Evolutionary conservation across 2,888 invertebrate genomes (phyloP).

Genomic region (Acrobasis consociella): DNA sequence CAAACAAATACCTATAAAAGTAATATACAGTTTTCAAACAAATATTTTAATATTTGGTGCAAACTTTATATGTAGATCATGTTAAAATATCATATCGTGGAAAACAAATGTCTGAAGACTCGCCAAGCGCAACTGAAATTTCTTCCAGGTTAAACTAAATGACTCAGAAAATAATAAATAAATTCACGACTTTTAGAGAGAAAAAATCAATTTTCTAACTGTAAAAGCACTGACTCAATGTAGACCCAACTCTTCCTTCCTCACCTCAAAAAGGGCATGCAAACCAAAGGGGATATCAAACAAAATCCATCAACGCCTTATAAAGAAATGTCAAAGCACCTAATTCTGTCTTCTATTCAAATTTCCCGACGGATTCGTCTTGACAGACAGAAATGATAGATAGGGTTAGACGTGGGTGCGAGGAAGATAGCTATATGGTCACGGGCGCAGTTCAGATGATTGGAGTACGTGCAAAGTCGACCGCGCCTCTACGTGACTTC

Average conservation of each 20-base stretch:
- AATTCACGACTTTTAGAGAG: not conserved
- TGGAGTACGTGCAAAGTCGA: conserved; percentile 76
- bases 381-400: conserved; percentile 42
- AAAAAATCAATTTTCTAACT: conserved; percentile 29
- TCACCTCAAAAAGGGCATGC: conserved; percentile 37
- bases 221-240: conserved; percentile 19
- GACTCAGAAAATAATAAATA: too few species aligned
- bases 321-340: conserved; percentile 77
- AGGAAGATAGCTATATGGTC: conserved; percentile 63
- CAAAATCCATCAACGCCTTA: conserved; percentile 72
- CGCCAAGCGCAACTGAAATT: too few species aligned
- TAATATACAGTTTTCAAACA: too few species aligned
- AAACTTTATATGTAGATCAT: too few species aligned
- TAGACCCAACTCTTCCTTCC: conserved; percentile 25
- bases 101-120: too few species aligned
- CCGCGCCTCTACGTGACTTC: conserved; percentile 77
- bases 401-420: conserved; percentile 32
- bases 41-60: too few species aligned
- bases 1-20: too few species aligned
- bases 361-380: conserved; percentile 74
- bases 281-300: conserved; percentile 59
- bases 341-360: conserved; percentile 72
- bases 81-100: too few species aligned
- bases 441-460: conserved; percentile 77
- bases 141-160: too few species aligned